These are phyloP conservation scores for Phorcus lineatus DNA, from an alignment of 2,888 invertebrate genomes.

Conservation along the genomic window DNA sequence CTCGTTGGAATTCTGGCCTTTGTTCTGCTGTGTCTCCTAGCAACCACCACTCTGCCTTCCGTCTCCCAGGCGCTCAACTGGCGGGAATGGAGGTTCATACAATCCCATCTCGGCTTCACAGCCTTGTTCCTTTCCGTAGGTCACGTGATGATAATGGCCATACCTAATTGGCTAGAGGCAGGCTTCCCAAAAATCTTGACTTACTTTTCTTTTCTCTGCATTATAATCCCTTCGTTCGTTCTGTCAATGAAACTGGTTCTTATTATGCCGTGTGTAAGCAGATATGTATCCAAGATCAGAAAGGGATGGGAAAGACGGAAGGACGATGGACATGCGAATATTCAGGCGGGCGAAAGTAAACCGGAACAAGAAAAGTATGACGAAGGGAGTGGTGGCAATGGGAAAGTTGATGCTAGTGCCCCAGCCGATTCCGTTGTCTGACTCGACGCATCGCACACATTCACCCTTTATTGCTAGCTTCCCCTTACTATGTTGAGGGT, in stretches of 20 bases:
- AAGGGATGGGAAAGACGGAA: conserved; percentile 58
- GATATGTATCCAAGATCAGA: conserved; percentile 52
- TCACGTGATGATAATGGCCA: conserved; percentile 62
- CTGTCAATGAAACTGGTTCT: conserved; percentile 52
- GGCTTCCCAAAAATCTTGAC: conserved; percentile 42
- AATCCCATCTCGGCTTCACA: conserved; percentile 60
- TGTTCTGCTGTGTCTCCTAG: conserved; percentile 57
- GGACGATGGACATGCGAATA: no score
- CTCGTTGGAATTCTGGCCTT: conserved; percentile 61
- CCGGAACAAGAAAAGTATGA: no score
- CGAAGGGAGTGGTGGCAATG: no score
- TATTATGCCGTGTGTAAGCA: conserved; percentile 52
- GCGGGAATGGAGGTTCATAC: conserved; percentile 68
- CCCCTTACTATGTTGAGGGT: no score
- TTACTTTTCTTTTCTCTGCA: conserved; percentile 60
- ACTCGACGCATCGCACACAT: no score
- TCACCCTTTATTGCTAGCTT: no score
- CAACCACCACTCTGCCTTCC: conserved; percentile 60
- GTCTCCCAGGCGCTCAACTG: conserved; percentile 62
- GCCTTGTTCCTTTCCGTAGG: conserved; percentile 52
- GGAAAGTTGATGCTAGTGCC: no score
- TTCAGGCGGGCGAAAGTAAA: no score
- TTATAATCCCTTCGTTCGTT: conserved; percentile 55
- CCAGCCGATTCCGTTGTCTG: no score
- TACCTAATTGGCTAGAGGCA: conserved; percentile 55